Evolutionary conservation across 2,113 vertebrate genomes (phyloP).

Genomic region (Oenanthe melanoleuca): DNA sequence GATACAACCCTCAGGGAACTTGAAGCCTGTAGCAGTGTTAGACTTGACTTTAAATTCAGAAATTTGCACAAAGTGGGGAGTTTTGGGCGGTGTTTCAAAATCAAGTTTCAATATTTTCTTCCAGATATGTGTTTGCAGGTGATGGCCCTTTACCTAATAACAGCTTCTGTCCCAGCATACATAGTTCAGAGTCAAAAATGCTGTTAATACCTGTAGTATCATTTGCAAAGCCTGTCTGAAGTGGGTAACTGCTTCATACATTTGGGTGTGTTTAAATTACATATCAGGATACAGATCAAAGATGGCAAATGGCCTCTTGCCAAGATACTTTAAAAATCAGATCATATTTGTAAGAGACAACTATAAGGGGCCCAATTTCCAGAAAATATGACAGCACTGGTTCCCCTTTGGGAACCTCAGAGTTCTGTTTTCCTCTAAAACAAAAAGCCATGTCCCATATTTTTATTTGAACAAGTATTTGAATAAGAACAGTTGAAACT

Average conservation of each 20-base stretch:
- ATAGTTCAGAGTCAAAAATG: not conserved
- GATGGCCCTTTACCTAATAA: not conserved
- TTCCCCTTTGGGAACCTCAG: not conserved
- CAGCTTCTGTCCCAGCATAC: not conserved
- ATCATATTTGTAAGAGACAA: not conserved
- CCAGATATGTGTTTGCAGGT: not conserved
- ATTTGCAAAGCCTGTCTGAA: slow-evolving; percentile 2
- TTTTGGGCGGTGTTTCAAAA: not conserved
- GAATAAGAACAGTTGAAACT: not conserved
- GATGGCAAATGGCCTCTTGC: not conserved
- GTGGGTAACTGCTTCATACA: not conserved
- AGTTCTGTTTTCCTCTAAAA: not conserved
- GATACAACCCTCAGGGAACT: not conserved
- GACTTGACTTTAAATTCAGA: not conserved
- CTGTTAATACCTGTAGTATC: not conserved
- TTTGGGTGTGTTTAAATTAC: slow-evolving; percentile 30
- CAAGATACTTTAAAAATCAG: slow-evolving; percentile 5
- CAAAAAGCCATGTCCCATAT: not conserved
- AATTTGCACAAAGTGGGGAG: not conserved
- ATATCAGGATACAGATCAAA: slow-evolving; percentile 31
- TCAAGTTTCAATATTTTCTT: not conserved
- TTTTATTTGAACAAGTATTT: not conserved
- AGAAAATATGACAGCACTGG: not conserved
- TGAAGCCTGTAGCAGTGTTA: not conserved
- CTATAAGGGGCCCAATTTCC: not conserved